phyloP scores from a whole-genome alignment of 2,113 vertebrate species.

The Smithornis capensis region DNA sequence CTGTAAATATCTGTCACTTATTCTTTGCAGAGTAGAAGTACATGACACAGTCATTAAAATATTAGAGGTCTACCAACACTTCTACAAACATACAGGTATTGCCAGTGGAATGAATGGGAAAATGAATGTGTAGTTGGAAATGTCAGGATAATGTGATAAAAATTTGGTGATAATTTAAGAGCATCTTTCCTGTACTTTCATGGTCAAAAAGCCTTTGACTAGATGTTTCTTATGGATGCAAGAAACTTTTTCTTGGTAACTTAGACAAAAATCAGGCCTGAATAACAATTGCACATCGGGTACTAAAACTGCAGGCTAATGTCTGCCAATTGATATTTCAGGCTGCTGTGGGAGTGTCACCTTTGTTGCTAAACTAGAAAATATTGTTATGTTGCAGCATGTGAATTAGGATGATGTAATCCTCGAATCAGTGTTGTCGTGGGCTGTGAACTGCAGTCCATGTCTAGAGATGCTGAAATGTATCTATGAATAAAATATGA shows the following conservation, averaged over 20 bases:
- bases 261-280: background rate
- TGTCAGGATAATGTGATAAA: background rate
- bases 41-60: background rate
- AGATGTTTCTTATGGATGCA: background rate
- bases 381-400: conserved; percentile 8
- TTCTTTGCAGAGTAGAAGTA: background rate
- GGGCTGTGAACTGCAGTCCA: background rate
- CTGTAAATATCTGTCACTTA: background rate
- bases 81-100: background rate
- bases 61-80: background rate
- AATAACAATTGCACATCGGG: background rate
- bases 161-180: background rate
- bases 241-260: background rate
- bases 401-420: conserved; percentile 37
- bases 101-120: background rate
- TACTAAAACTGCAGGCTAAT: conserved; percentile 16
- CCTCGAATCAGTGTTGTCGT: background rate
- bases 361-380: conserved; percentile 35
- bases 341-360: conserved; percentile 16
- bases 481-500: background rate
- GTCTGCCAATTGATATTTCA: conserved; percentile 38
- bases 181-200: background rate
- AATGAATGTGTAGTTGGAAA: background rate
- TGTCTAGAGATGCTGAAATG: background rate
- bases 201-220: background rate